A percentile compares a stretch with the other conserved stretches of the same genome.
phyloP scores from a whole-genome alignment of 2,888 invertebrate genomes.

The Pseudoips prasinana region DNA sequence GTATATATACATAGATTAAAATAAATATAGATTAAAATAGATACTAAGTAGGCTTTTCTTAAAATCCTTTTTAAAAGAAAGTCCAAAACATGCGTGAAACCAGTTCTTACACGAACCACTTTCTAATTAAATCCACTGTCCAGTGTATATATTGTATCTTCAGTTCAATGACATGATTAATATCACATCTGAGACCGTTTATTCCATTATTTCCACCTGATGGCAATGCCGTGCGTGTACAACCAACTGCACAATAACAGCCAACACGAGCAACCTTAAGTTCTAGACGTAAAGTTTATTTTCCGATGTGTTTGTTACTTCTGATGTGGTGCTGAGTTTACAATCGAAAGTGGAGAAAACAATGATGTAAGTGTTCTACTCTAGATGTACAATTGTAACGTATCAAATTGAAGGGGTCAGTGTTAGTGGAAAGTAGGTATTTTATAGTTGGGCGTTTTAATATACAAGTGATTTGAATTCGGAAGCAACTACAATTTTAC shows the following conservation, averaged over 20 bases:
- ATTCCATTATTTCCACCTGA: constrained; percentile 14
- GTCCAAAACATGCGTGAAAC: constrained; percentile 1
- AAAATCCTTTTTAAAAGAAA: too few relatives aligned
- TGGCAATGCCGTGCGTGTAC: not conserved
- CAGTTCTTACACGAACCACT: constrained; percentile 7
- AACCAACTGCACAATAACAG: not conserved
- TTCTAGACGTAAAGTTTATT: too few relatives aligned
- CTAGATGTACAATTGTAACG: constrained; percentile 37
- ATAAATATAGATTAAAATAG: too few relatives aligned
- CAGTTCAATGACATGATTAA: constrained; percentile 33
- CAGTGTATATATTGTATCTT: constrained; percentile 15
- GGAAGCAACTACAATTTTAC: too few relatives aligned
- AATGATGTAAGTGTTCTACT: constrained; percentile 55
- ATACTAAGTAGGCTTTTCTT: too few relatives aligned
- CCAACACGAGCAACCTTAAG: not conserved
- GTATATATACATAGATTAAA: too few relatives aligned
- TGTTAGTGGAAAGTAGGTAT: constrained; percentile 23
- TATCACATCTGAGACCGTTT: constrained; percentile 26
- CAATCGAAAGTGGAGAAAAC: constrained; percentile 74
- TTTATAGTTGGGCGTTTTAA: too few relatives aligned
- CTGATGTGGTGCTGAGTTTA: constrained; percentile 44
- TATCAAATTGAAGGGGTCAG: constrained; percentile 26
- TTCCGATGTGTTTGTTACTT: constrained; percentile 5
- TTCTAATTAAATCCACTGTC: constrained; percentile 27
- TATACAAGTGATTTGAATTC: too few relatives aligned